These are phyloP conservation scores for Zele albiditarsus DNA, from an alignment of 2,888 invertebrate genomes.

Conservation along the genomic window DNA sequence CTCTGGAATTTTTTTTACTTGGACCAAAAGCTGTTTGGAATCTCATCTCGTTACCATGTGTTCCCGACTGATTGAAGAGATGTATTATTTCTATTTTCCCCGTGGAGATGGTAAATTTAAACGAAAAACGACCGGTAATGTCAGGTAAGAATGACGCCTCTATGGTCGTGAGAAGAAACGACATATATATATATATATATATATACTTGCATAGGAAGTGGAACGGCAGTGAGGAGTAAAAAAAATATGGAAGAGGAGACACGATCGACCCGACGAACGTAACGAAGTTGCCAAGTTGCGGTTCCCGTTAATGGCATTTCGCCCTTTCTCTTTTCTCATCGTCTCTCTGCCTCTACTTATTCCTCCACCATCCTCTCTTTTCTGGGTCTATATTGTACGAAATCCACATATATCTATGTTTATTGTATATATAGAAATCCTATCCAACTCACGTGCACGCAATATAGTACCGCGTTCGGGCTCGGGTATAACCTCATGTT, in stretches of 20 bases:
- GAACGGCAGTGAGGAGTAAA: conserved; percentile 5
- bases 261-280: conserved; percentile 40
- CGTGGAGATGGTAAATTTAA: neutral
- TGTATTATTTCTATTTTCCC: too few relatives aligned
- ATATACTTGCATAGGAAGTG: neutral
- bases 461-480: neutral
- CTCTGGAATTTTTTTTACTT: too few relatives aligned
- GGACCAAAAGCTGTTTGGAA: too few relatives aligned
- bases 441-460: conserved; percentile 5
- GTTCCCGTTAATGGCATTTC: conserved; percentile 51
- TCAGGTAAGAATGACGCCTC: neutral
- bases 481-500: conserved; percentile 1
- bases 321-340: conserved; percentile 39
- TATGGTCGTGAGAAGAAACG: conserved; percentile 26
- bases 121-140: neutral
- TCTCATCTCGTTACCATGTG: too few relatives aligned
- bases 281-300: conserved; percentile 52
- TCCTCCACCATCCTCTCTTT: neutral
- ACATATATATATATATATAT: conserved; percentile 20
- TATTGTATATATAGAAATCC: neutral
- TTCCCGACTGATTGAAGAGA: too few relatives aligned
- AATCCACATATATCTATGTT: neutral
- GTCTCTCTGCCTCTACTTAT: conserved; percentile 16
- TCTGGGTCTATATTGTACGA: neutral
- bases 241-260: conserved; percentile 20